Conservation (phyloP, 2,113 vertebrate genomes). For the Melanerpes aurifrons region DNA sequence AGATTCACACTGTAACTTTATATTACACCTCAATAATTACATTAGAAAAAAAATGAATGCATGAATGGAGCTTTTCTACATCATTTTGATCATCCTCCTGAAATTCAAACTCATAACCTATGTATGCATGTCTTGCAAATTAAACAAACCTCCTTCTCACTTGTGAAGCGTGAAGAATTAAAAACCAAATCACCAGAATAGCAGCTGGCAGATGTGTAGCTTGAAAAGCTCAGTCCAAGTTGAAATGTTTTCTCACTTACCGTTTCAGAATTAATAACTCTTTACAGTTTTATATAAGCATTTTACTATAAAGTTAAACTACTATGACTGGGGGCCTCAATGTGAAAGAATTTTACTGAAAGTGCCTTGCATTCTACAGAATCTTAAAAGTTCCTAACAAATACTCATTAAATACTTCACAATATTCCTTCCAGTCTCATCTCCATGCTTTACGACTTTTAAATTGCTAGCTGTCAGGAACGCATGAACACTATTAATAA, state of each 20-base stretch:
- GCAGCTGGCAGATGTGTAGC: not conserved
- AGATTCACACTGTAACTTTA: not conserved
- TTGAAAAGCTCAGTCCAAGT: not conserved
- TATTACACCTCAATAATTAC: not conserved
- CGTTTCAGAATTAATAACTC: not conserved
- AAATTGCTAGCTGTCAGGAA: not conserved
- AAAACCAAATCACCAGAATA: conserved; percentile 17
- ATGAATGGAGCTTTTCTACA: not conserved
- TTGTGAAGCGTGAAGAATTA: conserved; percentile 26
- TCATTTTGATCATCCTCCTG: conserved; percentile 8
- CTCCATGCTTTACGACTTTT: not conserved
- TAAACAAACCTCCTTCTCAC: not conserved
- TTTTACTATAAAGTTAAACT: not conserved
- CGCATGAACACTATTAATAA: not conserved
- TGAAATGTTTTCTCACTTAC: not conserved
- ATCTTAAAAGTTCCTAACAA: not conserved
- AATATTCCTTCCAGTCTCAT: not conserved
- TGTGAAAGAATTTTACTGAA: not conserved
- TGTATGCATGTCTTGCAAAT: not conserved
- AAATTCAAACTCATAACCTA: not conserved
- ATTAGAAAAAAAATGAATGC: conserved; percentile 25
- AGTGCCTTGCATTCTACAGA: not conserved
- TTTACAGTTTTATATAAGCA: not conserved
- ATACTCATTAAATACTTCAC: not conserved
- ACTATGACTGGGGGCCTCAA: not conserved